Conservation (phyloP, 2,888 invertebrate genomes). For the Leucophenga maculata region DNA sequence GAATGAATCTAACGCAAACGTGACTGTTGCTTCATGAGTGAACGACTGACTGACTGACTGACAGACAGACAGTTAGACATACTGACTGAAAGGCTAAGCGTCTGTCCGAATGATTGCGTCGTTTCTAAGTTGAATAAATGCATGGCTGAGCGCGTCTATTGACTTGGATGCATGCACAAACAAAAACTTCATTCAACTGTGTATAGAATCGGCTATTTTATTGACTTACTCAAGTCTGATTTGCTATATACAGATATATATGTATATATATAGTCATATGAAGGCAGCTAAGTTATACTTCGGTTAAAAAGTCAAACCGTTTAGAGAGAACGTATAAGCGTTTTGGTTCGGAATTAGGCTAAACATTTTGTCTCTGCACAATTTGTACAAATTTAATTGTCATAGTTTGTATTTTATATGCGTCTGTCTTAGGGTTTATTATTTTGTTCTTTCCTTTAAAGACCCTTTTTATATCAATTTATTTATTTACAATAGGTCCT, state of each 20-base stretch:
- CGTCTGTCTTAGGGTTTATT: constrained; percentile 27
- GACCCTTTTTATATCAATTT: constrained; percentile 53
- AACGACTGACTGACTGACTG: constrained; percentile 56
- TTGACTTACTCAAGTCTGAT: constrained; percentile 39
- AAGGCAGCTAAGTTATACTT: constrained; percentile 49
- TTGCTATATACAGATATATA: not conserved
- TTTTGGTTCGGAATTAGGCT: not conserved
- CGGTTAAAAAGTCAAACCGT: constrained; percentile 52
- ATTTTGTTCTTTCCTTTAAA: constrained; percentile 17
- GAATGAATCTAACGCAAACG: constrained; percentile 54
- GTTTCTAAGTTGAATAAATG: constrained; percentile 51
- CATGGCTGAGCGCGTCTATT: constrained; percentile 62
- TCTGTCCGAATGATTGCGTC: not conserved
- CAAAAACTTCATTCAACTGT: constrained; percentile 38
- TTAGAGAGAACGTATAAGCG: constrained; percentile 32
- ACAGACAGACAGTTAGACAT: constrained; percentile 33
- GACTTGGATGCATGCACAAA: constrained; percentile 62
- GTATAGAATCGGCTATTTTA: constrained; percentile 57
- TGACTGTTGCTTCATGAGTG: constrained; percentile 53
- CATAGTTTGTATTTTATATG: constrained; percentile 45
- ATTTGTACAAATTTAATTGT: constrained; percentile 65
- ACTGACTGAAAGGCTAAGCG: not conserved
- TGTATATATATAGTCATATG: not conserved
- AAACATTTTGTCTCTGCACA: constrained; percentile 36
- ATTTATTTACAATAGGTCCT: constrained; percentile 60